A percentile compares a stretch with the other conserved stretches of the same genome.
These are phyloP conservation scores for Acleris laterana DNA, from an alignment of 2,888 invertebrate genomes.

Conservation along the genomic window DNA sequence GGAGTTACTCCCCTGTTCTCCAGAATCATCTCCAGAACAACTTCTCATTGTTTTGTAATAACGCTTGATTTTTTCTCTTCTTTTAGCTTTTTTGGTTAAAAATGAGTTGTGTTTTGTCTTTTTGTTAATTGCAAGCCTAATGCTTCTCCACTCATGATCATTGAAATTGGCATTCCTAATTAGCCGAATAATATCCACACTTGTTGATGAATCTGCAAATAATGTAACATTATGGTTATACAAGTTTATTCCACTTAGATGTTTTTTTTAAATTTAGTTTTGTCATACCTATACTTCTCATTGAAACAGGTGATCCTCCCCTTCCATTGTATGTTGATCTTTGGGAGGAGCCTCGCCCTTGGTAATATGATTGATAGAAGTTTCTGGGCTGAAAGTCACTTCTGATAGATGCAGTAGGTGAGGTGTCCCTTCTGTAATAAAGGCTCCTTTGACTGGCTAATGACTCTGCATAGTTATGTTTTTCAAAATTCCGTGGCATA, in stretches of 20 bases:
- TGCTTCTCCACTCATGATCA: slow-evolving; percentile 57
- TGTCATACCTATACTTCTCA: slow-evolving; percentile 62
- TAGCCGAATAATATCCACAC: slow-evolving; percentile 59
- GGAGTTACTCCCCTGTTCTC: slow-evolving; percentile 67
- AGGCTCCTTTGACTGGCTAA: slow-evolving; percentile 37
- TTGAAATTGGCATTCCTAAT: slow-evolving; percentile 59
- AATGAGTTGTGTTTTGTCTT: slow-evolving; percentile 48
- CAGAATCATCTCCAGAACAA: slow-evolving; percentile 63
- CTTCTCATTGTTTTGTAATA: slow-evolving; percentile 53
- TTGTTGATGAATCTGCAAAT: slow-evolving; percentile 63
- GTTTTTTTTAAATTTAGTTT: background rate
- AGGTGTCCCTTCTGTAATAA: slow-evolving; percentile 55
- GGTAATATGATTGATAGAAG: slow-evolving; percentile 49
- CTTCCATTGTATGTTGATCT: slow-evolving; percentile 59
- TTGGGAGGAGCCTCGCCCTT: slow-evolving; percentile 44
- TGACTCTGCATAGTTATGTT: slow-evolving; percentile 48
- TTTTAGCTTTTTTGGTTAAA: slow-evolving; percentile 56
- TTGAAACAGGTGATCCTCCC: slow-evolving; percentile 65
- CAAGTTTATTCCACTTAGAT: background rate
- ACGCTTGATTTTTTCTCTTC: slow-evolving; percentile 54
- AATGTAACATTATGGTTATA: background rate
- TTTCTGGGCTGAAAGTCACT: slow-evolving; percentile 54
- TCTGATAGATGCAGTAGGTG: slow-evolving; percentile 44
- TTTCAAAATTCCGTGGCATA: slow-evolving; percentile 54
- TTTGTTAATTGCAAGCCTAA: slow-evolving; percentile 59